phyloP scores from a whole-genome alignment of 2,113 vertebrate species.

The Muntiacus reevesi region DNA sequence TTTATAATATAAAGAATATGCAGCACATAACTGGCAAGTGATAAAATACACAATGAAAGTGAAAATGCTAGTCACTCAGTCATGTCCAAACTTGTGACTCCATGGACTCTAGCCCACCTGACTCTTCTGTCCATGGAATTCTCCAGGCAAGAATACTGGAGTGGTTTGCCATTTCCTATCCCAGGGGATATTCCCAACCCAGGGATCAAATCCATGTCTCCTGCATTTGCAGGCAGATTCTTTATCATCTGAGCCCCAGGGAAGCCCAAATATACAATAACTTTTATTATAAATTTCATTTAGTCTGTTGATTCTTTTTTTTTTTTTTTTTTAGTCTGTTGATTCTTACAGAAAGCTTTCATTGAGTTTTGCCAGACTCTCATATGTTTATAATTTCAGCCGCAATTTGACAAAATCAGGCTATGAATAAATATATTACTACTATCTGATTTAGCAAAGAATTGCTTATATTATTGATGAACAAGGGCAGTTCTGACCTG shows the following conservation, averaged over 20 bases:
- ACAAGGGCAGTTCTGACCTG: neutral
- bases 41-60: neutral
- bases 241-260: neutral
- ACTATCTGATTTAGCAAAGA: neutral
- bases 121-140: neutral
- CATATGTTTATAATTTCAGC: neutral
- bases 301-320: neutral
- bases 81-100: neutral
- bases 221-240: neutral
- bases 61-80: neutral
- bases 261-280: neutral
- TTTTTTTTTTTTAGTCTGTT: neutral
- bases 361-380: neutral
- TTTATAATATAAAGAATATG: neutral
- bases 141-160: neutral
- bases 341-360: neutral
- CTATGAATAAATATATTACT: neutral
- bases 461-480: neutral
- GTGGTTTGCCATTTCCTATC: neutral
- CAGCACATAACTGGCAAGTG: neutral
- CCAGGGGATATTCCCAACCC: neutral
- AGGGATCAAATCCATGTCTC: neutral
- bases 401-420: neutral
- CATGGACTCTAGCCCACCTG: neutral
- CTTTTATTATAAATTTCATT: neutral